Evolutionary conservation across 2,797 vertebrate species (phyloP), one percentile per base, ranked within the genome.

Genomic region (Leptatherina wallacei): DNA sequence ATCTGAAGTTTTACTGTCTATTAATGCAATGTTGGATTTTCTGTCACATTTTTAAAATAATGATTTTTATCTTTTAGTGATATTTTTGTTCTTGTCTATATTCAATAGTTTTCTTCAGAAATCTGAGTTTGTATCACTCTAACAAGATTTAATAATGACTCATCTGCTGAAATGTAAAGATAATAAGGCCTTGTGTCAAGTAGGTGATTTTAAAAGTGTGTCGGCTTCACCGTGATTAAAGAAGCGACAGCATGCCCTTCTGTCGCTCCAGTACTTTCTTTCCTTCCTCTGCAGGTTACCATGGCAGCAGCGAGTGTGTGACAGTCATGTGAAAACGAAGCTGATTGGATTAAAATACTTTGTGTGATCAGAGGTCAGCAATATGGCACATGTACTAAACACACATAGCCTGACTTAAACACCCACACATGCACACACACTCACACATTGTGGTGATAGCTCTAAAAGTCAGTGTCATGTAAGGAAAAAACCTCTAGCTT

Each of bases 291-390:
- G 68, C 85, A 79, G 68, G 90, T 95, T 93, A 63, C 94, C 92
- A 94, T 94, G 78, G 93, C 87, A 93, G 84, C 93, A 60, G 80
- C 9, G 60, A 84, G 88, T 92, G 94, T 93, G 82, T 95, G 94
- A 95, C 93, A 93, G 94, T 95, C 95, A 95, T 95, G 95, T 95
- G 95, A 95, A 94, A 91, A 94, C 76, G 86, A 92, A 94, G 91
- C 93, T 93, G 93, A 95, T 94, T 94, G 94, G 94, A 95, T 95
- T 95, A 95, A 95, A 95, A 95, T 95, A 94, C 92, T 94, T 95
- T 85, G 76, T 90, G 91, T 93, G 94, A 95, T 95, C 93, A 94
- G 87, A 91, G 88, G 88, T 92, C 88, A 91, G 85, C 86, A 84
- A 92, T 80, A 91, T 69, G 14, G 73, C 88, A 81, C 85, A 89